Evolutionary conservation across 92 coral and sea anemone genomes (phyloP).

Genomic region (Epizoanthus scotinus): DNA sequence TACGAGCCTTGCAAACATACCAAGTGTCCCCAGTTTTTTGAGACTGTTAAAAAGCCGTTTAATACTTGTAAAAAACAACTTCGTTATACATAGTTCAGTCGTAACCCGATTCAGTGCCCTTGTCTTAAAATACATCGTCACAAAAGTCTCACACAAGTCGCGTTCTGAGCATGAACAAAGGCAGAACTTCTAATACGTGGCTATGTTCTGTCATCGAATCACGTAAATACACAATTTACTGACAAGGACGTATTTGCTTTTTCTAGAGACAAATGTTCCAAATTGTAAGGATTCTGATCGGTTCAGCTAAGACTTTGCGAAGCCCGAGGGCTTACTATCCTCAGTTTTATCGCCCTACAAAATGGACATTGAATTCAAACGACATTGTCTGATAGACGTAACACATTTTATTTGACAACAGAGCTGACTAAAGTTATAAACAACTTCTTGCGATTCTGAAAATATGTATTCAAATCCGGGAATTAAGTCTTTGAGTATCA

Average conservation of each 20-base stretch:
- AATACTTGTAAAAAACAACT: too few relatives aligned
- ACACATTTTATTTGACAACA: conserved; percentile 16
- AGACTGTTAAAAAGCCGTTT: too few relatives aligned
- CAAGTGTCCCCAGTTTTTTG: too few relatives aligned
- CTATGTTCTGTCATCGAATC: too few relatives aligned
- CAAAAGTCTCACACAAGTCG: too few relatives aligned
- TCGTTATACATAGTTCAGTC: too few relatives aligned
- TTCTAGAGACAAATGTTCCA: conserved; percentile 2
- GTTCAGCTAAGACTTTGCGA: not conserved
- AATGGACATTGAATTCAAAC: conserved; percentile 2
- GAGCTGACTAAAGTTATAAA: not conserved
- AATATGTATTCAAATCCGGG: conserved; percentile 5
- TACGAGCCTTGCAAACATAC: too few relatives aligned
- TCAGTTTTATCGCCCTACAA: not conserved
- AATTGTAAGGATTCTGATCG: conserved; percentile 1
- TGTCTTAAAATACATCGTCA: too few relatives aligned
- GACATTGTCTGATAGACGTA: conserved; percentile 18
- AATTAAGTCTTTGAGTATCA: not conserved
- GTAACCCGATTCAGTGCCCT: too few relatives aligned
- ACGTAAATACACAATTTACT: too few relatives aligned
- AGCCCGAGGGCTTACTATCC: conserved; percentile 8
- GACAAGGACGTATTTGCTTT: not conserved
- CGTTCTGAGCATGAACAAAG: too few relatives aligned
- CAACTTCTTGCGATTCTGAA: not conserved
- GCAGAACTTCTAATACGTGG: too few relatives aligned